Conservation (phyloP, 2,797 vertebrate genomes). For the Syngnathus acus region DNA sequence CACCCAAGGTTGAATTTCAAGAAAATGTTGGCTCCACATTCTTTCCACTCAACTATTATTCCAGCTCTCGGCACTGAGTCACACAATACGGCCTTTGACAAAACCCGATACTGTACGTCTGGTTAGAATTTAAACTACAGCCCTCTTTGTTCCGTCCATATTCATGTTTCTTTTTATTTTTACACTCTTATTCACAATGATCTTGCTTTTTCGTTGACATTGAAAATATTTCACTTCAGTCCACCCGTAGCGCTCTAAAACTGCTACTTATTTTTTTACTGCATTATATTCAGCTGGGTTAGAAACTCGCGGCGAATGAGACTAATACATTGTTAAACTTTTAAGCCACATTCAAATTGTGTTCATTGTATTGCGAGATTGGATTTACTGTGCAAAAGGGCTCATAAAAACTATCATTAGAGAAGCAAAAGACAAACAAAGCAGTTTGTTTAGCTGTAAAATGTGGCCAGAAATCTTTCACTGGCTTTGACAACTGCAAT, state of each 20-base stretch:
- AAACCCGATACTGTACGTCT: conserved; percentile 51
- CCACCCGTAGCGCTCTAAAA: conserved; percentile 24
- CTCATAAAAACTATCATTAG: conserved; percentile 8
- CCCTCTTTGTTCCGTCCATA: conserved; percentile 27
- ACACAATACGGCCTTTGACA: conserved; percentile 63
- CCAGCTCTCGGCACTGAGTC: conserved; percentile 51
- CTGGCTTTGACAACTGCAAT: neutral
- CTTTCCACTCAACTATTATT: conserved; percentile 62
- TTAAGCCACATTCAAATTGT: neutral
- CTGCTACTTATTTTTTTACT: conserved; percentile 8
- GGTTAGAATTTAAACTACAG: conserved; percentile 42
- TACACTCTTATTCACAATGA: neutral
- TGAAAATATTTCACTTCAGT: conserved; percentile 12
- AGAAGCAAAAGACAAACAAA: neutral
- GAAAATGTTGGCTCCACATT: conserved; percentile 57
- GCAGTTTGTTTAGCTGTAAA: conserved; percentile 4
- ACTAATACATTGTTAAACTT: neutral
- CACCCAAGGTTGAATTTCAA: conserved; percentile 63
- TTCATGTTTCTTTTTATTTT: conserved; percentile 21
- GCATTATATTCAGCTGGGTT: neutral
- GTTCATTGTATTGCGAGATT: neutral
- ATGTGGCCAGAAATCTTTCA: neutral
- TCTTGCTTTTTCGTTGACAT: neutral
- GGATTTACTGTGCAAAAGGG: neutral
- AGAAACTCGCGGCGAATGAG: neutral